Conservation (phyloP, 2,888 invertebrate genomes). For the Miltochrista miniata region DNA sequence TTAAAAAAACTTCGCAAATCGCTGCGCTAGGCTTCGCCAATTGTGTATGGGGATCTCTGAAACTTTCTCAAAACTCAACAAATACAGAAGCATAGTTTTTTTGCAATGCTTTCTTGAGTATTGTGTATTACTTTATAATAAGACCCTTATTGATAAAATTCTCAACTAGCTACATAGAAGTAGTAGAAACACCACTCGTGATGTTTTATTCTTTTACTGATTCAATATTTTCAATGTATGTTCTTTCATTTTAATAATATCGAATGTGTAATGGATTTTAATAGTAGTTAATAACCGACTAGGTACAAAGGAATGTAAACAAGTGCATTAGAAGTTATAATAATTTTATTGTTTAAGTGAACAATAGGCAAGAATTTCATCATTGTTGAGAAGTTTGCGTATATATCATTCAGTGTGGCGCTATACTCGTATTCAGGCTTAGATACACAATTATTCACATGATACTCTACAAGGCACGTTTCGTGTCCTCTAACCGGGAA, state of each 20-base stretch:
- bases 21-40: too few species aligned
- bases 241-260: conserved; percentile 2
- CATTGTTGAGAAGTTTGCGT: conserved; percentile 1
- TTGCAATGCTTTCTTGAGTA: too few species aligned
- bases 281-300: not conserved
- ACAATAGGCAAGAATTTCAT: conserved; percentile 3
- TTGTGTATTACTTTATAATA: too few species aligned
- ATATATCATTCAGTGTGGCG: not conserved
- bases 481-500: conserved; percentile 33
- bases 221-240: conserved; percentile 2
- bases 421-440: conserved; percentile 11
- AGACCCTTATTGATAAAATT: conserved; percentile 9
- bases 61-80: too few species aligned
- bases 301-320: conserved; percentile 2
- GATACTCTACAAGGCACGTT: conserved; percentile 32
- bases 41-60: too few species aligned
- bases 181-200: conserved; percentile 3
- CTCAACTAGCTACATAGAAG: conserved; percentile 24
- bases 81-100: too few species aligned
- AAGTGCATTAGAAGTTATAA: conserved; percentile 3
- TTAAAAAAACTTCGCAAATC: too few species aligned
- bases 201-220: conserved; percentile 1
- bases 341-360: not conserved
- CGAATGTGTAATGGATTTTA: not conserved
- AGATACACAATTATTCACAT: conserved; percentile 38